Evolutionary conservation across 2,888 invertebrate genomes (phyloP).

Genomic region (Ormyrus pomaceus): DNA sequence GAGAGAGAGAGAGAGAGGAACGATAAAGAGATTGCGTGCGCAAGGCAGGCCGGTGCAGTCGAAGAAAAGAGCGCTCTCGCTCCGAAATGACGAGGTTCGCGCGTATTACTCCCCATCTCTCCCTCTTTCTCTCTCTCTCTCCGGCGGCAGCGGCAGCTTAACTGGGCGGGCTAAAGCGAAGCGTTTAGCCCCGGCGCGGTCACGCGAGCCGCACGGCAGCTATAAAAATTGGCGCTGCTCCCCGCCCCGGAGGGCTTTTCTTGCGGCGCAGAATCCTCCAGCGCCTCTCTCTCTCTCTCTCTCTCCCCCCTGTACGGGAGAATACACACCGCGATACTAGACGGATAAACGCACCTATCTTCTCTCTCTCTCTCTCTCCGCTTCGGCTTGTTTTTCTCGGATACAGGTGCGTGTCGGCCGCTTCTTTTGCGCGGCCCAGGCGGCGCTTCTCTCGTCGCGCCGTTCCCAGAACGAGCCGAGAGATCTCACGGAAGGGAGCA

Average conservation of each 20-base stretch:
- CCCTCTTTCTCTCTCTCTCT: not conserved
- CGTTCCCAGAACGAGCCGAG: slow-evolving; percentile 14
- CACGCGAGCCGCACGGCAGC: slow-evolving; percentile 66
- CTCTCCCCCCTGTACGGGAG: too few species aligned
- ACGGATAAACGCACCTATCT: slow-evolving; percentile 27
- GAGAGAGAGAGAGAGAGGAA: not conserved
- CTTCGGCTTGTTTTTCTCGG: not conserved
- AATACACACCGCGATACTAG: slow-evolving; percentile 9
- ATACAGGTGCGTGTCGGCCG: slow-evolving; percentile 33
- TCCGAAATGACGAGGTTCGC: slow-evolving; percentile 10
- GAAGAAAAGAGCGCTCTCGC: slow-evolving; percentile 17
- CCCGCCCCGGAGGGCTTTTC: slow-evolving; percentile 33
- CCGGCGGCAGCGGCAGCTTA: slow-evolving; percentile 10
- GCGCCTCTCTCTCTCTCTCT: not conserved
- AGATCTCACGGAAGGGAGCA: slow-evolving; percentile 16
- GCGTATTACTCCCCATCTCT: not conserved
- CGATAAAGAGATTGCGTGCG: slow-evolving; percentile 46
- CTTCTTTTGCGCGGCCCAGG: not conserved
- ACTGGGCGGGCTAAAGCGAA: slow-evolving; percentile 66
- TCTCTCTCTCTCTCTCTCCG: slow-evolving; percentile 25
- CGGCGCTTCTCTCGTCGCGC: slow-evolving; percentile 23
- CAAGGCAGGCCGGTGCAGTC: slow-evolving; percentile 8
- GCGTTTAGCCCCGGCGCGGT: slow-evolving; percentile 68
- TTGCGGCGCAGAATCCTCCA: not conserved
- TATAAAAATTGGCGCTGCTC: slow-evolving; percentile 66